These are phyloP conservation scores for Drosophila parabipectinata DNA, from an alignment of 1,140 invertebrate species.

Conservation along the genomic window DNA sequence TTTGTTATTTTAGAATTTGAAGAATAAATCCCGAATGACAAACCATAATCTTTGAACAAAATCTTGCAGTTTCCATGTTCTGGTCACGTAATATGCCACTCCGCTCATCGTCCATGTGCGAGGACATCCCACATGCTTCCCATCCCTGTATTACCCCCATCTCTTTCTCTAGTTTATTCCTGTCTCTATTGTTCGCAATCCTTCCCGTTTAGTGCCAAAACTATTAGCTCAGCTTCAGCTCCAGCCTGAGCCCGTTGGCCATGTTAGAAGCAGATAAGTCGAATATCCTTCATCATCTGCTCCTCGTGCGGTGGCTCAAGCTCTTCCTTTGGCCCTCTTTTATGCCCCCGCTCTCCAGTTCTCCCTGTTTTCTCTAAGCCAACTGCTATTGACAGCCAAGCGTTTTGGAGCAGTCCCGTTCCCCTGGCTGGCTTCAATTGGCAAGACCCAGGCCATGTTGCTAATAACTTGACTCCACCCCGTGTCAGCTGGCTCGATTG, in stretches of 20 bases:
- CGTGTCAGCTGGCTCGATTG: constrained; percentile 24
- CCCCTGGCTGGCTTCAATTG: constrained; percentile 58
- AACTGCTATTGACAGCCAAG: constrained; percentile 62
- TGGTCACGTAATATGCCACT: constrained; percentile 14
- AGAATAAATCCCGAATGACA: constrained; percentile 1
- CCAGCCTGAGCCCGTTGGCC: constrained; percentile 48
- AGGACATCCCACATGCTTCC: constrained; percentile 18
- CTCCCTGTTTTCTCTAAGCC: constrained; percentile 9
- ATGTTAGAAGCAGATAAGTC: constrained; percentile 70
- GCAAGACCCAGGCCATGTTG: constrained; percentile 65
- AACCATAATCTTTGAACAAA: neutral
- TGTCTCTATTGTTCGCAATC: constrained; percentile 28
- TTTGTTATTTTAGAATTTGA: neutral
- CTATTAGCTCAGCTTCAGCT: constrained; percentile 54
- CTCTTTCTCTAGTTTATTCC: constrained; percentile 30
- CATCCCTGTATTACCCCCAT: constrained; percentile 43
- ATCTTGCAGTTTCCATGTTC: neutral
- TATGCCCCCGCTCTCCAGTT: neutral
- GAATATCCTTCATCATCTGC: constrained; percentile 54
- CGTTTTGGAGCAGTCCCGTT: constrained; percentile 24
- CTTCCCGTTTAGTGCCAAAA: constrained; percentile 31
- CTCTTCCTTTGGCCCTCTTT: constrained; percentile 1
- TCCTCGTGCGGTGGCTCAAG: constrained; percentile 27
- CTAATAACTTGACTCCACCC: constrained; percentile 64
- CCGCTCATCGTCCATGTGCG: constrained; percentile 18